Base-by-base conservation (phyloP, 2,888 invertebrate species). In the Xiphydria camelus region DNA sequence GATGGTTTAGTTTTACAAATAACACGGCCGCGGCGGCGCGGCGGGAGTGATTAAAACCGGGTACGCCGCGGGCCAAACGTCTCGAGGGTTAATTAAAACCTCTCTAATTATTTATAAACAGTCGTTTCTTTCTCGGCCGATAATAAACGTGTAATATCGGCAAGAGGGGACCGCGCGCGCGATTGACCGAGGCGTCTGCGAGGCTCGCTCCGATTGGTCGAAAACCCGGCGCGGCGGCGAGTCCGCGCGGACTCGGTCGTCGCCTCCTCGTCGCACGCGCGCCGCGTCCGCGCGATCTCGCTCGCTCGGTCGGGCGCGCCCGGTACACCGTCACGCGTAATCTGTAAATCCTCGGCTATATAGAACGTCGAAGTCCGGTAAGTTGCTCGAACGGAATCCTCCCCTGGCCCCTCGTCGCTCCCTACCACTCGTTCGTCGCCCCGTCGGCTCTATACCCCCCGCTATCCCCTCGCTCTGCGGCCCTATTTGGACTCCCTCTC, bases 91-190 rank as follows among this genome's bases (percentile, higher is more conserved):
- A 73, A 74, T 74, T 73, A 74, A 74, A 74, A 70, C 66, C 73
- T 73, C 70, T 72, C 74, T 73, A 74, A 74, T 74, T 74, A 74
- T 74, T 74, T 73, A 74, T 72, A 74, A 72, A 73, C 69, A 74
- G 73, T 68, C 67, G 68, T 72, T 72, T 72, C 67, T 68, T 68
- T 68, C 58, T 55, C 52, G 65, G 59, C 62, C 61, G 70, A 67
- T 67, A 70, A 70, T 68, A 65, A 68, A 65, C 66, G 70, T 63
- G 65, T 68, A 69, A 68, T 55, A 51, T 42, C 46, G 47, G 55
- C 41, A 35, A 18, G 45, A 33, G 21, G 18, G 18, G n/a, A 29
- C 29, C 36, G 25, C 12, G 2, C 2, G 9, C 9, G 10, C 17
- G 51, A 67, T 72, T 72, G 68, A 72, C 10, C 33, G 51, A 10